phyloP scores from a whole-genome alignment of 2,888 invertebrate species.

The Julus scandinavius region DNA sequence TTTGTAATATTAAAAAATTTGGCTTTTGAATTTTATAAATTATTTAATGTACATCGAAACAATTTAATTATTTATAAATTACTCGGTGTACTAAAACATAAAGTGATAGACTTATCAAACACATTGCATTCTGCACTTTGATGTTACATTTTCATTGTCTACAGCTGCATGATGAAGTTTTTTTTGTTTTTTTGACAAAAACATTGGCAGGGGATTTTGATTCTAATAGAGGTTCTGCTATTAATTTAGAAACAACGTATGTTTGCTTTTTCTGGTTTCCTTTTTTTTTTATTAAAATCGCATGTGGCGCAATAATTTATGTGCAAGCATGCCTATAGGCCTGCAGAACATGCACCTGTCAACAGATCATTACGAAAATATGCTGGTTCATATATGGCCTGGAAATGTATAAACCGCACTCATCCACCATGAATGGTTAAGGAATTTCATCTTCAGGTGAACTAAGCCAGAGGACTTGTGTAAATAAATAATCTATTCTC shows the following conservation, averaged over 20 bases:
- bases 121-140: too few species aligned
- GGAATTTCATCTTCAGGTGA: constrained; percentile 1
- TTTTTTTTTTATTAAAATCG: neutral
- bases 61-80: too few species aligned
- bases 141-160: too few species aligned
- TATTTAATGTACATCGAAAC: too few species aligned
- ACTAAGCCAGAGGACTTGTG: neutral
- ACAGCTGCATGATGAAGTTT: too few species aligned
- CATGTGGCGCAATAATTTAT: constrained; percentile 10
- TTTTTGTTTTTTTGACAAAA: too few species aligned
- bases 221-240: neutral
- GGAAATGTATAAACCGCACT: neutral
- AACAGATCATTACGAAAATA: constrained; percentile 1
- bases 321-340: neutral
- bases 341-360: constrained; percentile 1
- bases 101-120: too few species aligned
- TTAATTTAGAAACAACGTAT: neutral
- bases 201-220: too few species aligned
- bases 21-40: too few species aligned
- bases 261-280: neutral
- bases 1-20: too few species aligned
- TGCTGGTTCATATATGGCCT: constrained; percentile 1
- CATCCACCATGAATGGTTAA: constrained; percentile 1
- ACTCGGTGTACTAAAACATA: too few species aligned
- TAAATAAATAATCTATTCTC: constrained; percentile 1